These are phyloP conservation scores for Andrena cerasifolii DNA, from an alignment of 1,140 invertebrate genomes.

Conservation along the genomic window DNA sequence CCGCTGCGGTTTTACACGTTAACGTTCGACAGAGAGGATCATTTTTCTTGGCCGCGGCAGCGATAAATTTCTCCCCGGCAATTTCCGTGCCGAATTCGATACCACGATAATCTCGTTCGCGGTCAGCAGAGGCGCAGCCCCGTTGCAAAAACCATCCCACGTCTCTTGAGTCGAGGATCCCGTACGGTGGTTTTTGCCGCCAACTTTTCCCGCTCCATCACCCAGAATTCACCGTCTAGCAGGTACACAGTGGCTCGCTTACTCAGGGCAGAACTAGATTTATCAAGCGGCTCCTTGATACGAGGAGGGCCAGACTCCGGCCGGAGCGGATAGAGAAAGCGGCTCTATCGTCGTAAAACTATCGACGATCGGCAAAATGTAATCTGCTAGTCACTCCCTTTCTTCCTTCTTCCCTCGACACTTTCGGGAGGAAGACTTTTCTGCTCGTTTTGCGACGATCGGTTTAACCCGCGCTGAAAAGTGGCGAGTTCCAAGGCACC, in stretches of 20 bases:
- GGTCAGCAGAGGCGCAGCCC: constrained; percentile 20
- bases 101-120: constrained; percentile 55
- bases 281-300: constrained; percentile 31
- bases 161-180: constrained; percentile 24
- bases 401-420: neutral
- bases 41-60: constrained; percentile 29
- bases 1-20: constrained; percentile 34
- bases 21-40: constrained; percentile 13
- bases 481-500: constrained; percentile 15
- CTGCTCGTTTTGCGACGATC: constrained; percentile 28
- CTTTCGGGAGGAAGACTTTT: constrained; percentile 6
- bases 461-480: constrained; percentile 22
- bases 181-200: constrained; percentile 35
- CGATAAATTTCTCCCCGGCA: constrained; percentile 48
- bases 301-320: neutral
- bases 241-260: constrained; percentile 8
- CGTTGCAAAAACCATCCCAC: constrained; percentile 33
- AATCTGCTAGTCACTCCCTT: constrained; percentile 25
- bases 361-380: constrained; percentile 18
- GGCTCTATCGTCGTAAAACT: constrained; percentile 18
- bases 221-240: constrained; percentile 8
- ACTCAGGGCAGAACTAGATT: constrained; percentile 20
- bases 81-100: constrained; percentile 56
- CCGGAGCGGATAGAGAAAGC: neutral
- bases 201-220: constrained; percentile 28